A percentile compares a stretch with the other conserved stretches of the same genome.
Conservation (phyloP, 2,888 invertebrate genomes). For the Andrena bucephala region DNA sequence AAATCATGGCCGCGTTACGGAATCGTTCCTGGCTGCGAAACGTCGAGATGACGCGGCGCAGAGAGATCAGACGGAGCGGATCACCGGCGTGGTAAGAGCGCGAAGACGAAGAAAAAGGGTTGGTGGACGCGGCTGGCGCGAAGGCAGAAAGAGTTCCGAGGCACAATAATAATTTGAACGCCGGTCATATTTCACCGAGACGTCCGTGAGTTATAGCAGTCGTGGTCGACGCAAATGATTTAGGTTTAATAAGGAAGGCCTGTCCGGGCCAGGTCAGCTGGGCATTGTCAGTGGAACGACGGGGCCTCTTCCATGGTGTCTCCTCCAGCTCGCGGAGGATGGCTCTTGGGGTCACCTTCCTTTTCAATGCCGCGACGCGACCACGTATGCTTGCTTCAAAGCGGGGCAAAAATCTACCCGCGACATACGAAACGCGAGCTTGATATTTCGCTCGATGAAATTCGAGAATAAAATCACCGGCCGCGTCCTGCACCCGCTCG, state of each 20-base stretch:
- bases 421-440: not conserved
- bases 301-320: constrained; percentile 49
- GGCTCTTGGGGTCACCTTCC: constrained; percentile 13
- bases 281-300: constrained; percentile 76
- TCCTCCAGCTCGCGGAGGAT: constrained; percentile 36
- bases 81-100: constrained; percentile 21
- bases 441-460: constrained; percentile 17
- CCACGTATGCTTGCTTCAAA: not conserved
- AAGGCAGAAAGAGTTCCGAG: constrained; percentile 57
- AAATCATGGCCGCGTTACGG: constrained; percentile 79
- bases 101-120: constrained; percentile 5
- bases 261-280: constrained; percentile 80
- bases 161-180: constrained; percentile 82
- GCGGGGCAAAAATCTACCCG: not conserved
- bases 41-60: constrained; percentile 64
- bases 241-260: constrained; percentile 84
- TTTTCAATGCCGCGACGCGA: not conserved
- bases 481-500: not conserved
- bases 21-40: constrained; percentile 71
- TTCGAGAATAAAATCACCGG: constrained; percentile 28
- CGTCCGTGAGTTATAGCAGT: constrained; percentile 82
- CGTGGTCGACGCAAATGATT: constrained; percentile 82
- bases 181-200: constrained; percentile 82
- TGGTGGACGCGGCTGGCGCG: constrained; percentile 38
- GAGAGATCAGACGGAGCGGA: constrained; percentile 51